Conservation (phyloP, 2,888 invertebrate genomes). For the Chloromyia formosa region DNA sequence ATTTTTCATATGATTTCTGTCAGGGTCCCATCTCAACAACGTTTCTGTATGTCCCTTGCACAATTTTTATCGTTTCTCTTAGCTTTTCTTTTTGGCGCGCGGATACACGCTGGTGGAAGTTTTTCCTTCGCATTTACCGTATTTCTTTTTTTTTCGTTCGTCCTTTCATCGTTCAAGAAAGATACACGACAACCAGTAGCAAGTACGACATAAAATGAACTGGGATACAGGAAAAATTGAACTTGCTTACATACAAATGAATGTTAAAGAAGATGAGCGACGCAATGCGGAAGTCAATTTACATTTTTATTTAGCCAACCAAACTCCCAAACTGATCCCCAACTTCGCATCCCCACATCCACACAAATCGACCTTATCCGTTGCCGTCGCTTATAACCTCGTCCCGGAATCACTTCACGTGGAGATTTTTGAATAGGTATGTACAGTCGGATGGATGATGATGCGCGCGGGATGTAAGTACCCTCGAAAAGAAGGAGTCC, state of each 20-base stretch:
- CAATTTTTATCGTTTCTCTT: neutral
- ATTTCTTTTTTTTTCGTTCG: too few relatives aligned
- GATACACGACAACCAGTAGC: neutral
- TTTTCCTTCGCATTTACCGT: slow-evolving; percentile 4
- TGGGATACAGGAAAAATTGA: slow-evolving; percentile 26
- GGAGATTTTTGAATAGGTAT: neutral
- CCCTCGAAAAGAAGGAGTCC: neutral
- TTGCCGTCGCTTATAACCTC: neutral
- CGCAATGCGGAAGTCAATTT: slow-evolving; percentile 47
- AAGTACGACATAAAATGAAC: neutral
- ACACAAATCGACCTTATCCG: neutral
- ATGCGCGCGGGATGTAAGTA: neutral
- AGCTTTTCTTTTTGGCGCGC: too few relatives aligned
- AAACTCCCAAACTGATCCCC: neutral
- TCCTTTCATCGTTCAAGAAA: neutral
- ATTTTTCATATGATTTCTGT: neutral
- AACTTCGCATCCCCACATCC: neutral
- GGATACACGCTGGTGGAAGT: slow-evolving; percentile 7
- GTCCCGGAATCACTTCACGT: neutral
- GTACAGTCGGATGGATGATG: neutral
- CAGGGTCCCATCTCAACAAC: neutral
- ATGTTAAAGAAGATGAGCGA: slow-evolving; percentile 30
- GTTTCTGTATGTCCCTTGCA: neutral
- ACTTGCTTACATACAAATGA: slow-evolving; percentile 6
- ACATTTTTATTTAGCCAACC: slow-evolving; percentile 34